Evolutionary conservation across 2,113 vertebrate species (phyloP), one percentile per base, ranked within the genome.

Genomic region (Motacilla alba): DNA sequence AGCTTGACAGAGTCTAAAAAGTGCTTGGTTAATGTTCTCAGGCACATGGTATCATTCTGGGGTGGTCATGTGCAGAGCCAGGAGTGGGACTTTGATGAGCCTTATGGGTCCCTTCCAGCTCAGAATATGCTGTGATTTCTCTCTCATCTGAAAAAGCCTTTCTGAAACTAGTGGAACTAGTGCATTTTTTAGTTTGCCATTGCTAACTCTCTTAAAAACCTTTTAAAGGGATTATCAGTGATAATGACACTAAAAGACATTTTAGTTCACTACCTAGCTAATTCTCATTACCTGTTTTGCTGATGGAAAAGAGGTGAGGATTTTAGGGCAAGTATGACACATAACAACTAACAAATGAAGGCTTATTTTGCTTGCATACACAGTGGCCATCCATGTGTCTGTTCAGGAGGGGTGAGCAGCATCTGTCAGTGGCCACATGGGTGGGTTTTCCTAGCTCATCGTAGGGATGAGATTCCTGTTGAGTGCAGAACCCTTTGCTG

Each of bases 391-490:
- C 44, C 26, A 7, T 35, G 22, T 13, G n/a, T 37, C 41, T 60
- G 16, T 58, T 85, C 49, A 58, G 66, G 60, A 60, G 28, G 13
- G 39, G 2, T 49, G 35, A 64, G 27, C 60, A 67, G 47, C n/a
- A 74, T 17, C 23, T 63, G 50, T 47, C 20, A 37, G 20, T 21
- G 52, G 8, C 8, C 0, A 1, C 21, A 1, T 33, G 13, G 7
- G 13, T 46, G 31, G 5, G 10, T 60, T 85, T 19, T 60, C 35
- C 11, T 27, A 31, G 12, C 17, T 83, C 0, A 0, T 16, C n/a
- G 15, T 31, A 39, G 50, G 53, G 11, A 21, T 43, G 21, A 69
- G 10, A 26, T 17, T 73, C 8, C 13, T 74, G 8, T n/a, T 73
- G 35, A 11, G 14, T 55, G 3, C 41, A 53, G 33, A n/a, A 46